Evolutionary conservation across 2,888 invertebrate genomes (phyloP).

Genomic region (Pilophorus perplexus): DNA sequence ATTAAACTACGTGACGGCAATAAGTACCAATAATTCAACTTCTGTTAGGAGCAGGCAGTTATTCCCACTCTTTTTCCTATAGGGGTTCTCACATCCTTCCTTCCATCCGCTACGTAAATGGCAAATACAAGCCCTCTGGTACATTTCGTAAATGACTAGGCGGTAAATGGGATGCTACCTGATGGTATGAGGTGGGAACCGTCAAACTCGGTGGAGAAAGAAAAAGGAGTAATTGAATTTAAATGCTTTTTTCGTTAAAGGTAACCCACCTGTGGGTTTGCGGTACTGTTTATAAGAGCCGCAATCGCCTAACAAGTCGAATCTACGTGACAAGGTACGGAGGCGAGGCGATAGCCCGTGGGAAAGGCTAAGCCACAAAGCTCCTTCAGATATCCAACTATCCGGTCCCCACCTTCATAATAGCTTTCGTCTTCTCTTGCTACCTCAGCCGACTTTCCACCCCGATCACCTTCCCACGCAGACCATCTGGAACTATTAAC

Average conservation of each 20-base stretch:
- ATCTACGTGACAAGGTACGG: constrained; percentile 26
- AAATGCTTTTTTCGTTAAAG: constrained; percentile 27
- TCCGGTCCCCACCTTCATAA: constrained; percentile 8
- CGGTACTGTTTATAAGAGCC: constrained; percentile 21
- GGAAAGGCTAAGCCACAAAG: constrained; percentile 29
- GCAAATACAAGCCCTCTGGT: constrained; percentile 13
- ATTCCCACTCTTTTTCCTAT: too few relatives aligned
- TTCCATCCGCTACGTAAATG: constrained; percentile 14
- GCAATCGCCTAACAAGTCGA: constrained; percentile 33
- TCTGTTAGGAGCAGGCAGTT: too few relatives aligned
- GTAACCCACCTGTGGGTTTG: constrained; percentile 19
- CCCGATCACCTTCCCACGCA: constrained; percentile 20
- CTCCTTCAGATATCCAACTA: constrained; percentile 29
- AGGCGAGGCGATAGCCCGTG: constrained; percentile 22
- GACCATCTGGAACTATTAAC: constrained; percentile 20
- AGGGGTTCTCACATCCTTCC: too few relatives aligned
- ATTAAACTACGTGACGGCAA: too few relatives aligned
- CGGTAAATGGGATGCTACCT: constrained; percentile 20
- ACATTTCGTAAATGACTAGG: constrained; percentile 24
- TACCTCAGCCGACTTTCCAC: constrained; percentile 8
- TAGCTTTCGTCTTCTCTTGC: constrained; percentile 9
- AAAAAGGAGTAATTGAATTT: constrained; percentile 19
- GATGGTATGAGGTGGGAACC: constrained; percentile 15
- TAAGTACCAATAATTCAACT: too few relatives aligned
- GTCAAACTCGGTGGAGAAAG: not conserved